phyloP scores from a whole-genome alignment of 2,797 vertebrate species.

The Alauda arvensis region DNA sequence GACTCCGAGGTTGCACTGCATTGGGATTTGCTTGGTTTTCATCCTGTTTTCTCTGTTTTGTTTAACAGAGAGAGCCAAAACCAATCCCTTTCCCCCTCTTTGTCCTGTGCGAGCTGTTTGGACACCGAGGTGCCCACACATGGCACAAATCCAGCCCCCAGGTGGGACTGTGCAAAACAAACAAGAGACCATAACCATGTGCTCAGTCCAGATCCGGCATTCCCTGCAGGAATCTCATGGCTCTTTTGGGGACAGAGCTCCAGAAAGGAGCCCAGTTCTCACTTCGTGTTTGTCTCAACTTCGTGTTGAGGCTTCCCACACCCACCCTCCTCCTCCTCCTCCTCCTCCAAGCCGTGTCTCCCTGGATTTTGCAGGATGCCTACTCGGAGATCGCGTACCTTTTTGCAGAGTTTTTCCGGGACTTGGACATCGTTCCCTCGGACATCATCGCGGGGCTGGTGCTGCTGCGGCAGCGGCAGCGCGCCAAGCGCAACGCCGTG shows the following conservation, averaged over 20 bases:
- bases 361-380: slow-evolving; percentile 82
- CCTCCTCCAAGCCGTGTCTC: neutral
- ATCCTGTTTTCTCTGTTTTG: neutral
- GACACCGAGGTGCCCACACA: neutral
- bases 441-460: slow-evolving; percentile 98
- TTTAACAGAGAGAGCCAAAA: neutral
- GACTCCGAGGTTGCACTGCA: neutral
- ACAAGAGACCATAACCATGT: neutral
- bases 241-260: neutral
- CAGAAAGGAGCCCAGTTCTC: neutral
- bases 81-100: neutral
- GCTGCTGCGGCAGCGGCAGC: slow-evolving; percentile 92
- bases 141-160: neutral
- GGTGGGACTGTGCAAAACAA: neutral
- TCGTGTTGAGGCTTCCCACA: neutral
- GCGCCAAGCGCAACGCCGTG: slow-evolving; percentile 89
- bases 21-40: neutral
- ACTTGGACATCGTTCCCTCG: slow-evolving; percentile 96
- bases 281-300: too few species aligned
- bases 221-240: neutral
- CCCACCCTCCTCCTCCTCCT: neutral
- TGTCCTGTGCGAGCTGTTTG: neutral
- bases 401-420: slow-evolving; percentile 97
- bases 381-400: slow-evolving; percentile 98
- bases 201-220: neutral